These are phyloP conservation scores for Dolichopus griseipennis DNA, from an alignment of 2,888 invertebrate genomes.

Conservation along the genomic window DNA sequence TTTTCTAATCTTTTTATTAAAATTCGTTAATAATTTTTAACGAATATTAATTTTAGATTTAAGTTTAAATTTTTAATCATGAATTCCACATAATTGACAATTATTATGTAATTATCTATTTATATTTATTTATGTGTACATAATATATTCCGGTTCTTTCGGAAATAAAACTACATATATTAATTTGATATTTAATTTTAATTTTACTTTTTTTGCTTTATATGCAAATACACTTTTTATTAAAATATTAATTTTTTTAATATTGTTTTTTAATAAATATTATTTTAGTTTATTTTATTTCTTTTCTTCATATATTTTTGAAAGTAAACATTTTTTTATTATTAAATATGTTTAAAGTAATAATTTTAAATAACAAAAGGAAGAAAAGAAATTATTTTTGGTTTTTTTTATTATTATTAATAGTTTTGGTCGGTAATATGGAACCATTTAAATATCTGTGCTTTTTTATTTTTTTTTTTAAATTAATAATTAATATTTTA, in stretches of 20 bases:
- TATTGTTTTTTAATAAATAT: conserved; percentile 21
- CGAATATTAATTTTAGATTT: no score
- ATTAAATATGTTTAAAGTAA: conserved; percentile 22
- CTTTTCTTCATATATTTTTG: no score
- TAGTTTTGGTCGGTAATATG: no score
- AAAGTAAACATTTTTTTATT: conserved; percentile 12
- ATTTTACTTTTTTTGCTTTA: conserved; percentile 22
- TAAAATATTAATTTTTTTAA: conserved; percentile 30
- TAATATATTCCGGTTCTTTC: conserved; percentile 5
- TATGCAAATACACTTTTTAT: conserved; percentile 26
- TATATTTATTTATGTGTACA: conserved; percentile 15
- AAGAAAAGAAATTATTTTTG: no score
- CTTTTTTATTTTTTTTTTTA: no score
- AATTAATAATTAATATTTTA: no score
- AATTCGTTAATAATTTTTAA: no score
- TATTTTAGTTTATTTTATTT: conserved; percentile 14
- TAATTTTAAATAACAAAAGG: no score
- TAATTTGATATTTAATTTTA: neutral
- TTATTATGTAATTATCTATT: conserved; percentile 12
- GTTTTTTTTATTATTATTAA: no score
- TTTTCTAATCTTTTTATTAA: no score
- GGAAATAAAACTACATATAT: conserved; percentile 13
- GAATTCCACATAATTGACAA: neutral
- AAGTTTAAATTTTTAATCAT: neutral
- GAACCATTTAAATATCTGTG: no score